Evolutionary conservation across 1,140 invertebrate species (phyloP).

Genomic region (Ganaspis sp.): DNA sequence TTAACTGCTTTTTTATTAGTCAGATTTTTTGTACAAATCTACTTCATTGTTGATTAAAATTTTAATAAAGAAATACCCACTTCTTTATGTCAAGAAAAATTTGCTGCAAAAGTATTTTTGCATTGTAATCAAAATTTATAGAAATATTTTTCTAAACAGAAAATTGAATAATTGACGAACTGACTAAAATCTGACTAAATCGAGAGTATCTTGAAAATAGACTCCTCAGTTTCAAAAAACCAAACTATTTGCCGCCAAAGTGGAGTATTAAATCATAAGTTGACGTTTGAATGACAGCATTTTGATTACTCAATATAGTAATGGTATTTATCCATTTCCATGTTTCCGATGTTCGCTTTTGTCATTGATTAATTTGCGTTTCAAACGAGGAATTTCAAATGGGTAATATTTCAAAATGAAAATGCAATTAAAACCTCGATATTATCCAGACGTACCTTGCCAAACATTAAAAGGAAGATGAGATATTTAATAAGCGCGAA

Average conservation of each 20-base stretch:
- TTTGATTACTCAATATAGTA: background rate
- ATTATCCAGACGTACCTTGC: background rate
- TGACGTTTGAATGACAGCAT: conserved; percentile 1
- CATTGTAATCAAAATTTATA: no score
- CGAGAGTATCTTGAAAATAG: background rate
- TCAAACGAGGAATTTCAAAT: background rate
- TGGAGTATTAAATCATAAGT: background rate
- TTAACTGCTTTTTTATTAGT: no score
- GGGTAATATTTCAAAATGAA: conserved; percentile 3
- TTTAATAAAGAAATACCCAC: no score
- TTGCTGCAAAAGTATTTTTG: no score
- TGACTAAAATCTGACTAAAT: background rate
- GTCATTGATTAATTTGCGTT: conserved; percentile 11
- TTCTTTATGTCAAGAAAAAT: no score
- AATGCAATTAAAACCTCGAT: background rate
- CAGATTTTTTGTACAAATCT: no score
- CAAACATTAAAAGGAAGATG: background rate
- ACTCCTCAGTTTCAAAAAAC: background rate
- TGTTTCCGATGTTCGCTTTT: conserved; percentile 3
- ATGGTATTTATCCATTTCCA: background rate
- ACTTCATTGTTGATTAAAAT: no score
- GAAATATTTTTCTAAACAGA: no score
- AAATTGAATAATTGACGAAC: background rate
- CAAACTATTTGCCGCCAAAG: background rate
- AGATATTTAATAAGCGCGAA: no score